Base-by-base conservation (phyloP, 2,888 invertebrate species). In the Carterocephalus palaemon region DNA sequence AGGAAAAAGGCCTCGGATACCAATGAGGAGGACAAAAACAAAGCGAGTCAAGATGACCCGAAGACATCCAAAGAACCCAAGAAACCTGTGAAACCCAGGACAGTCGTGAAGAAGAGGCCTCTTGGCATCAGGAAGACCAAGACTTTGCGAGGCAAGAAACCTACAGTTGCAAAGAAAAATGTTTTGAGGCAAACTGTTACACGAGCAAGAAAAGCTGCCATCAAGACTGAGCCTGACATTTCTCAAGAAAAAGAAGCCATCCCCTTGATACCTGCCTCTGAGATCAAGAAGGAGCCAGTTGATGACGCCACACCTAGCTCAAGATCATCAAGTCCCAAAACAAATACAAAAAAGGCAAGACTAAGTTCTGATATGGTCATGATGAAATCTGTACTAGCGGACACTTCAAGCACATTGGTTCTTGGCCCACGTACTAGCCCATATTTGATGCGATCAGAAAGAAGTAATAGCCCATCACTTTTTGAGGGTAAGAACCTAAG, bases 401-500 rank as follows among this genome's bases (percentile, higher is more conserved):
- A 88, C 54, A 63, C 81, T 17, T 72, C 85, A 7, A 70, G 65
- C 40, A 76, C 63, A 41, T 58, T 86, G 28, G 75, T 85, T 19
- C 60, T 80, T 9, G 86, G 85, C 1, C 72, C 85, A 20, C 70
- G 86, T 8, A 86, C 85, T 47, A 90, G 89, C 61, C 90, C 90
- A n/a, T 90, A 90, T 59, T 87, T 88, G 22, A 90, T 90, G 64
- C 76, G 90, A 47, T 89, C 90, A 5, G 90, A 90, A 56, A 82
- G 89, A 48, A 86, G 88, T 57, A 85, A 84, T 53, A 88, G 88
- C 49, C 88, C 88, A 33, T 80, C 84, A 49, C 59, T 81, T 34
- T 70, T 76, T 40, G 88, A 88, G 52, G 84, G 84, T 15, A 88
- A 91, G 52, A 89, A 89, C 49, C 75, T 92, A 42, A 80, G 92